A percentile compares a stretch with the other conserved stretches of the same genome.
Evolutionary conservation across 2,888 invertebrate species (phyloP).

Genomic region (Galeopsomyia nigrocyanea): DNA sequence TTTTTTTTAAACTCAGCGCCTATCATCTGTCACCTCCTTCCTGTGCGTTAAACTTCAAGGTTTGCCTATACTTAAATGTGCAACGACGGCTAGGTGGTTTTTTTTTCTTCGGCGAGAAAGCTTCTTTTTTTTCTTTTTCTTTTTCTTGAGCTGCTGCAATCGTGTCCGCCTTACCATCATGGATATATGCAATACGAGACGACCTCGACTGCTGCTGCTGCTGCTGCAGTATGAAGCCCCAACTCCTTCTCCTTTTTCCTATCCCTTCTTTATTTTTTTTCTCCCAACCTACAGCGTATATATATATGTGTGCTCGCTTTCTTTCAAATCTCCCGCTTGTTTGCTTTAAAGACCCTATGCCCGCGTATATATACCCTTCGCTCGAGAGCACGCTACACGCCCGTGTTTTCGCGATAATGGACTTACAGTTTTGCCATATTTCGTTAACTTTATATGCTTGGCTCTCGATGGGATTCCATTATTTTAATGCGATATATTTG

Average conservation of each 20-base stretch:
- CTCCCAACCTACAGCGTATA: too few relatives aligned
- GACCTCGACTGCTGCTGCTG: slow-evolving; percentile 50
- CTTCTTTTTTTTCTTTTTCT: slow-evolving; percentile 39
- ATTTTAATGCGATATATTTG: slow-evolving; percentile 6
- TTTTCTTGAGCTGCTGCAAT: slow-evolving; percentile 53
- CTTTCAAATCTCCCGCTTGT: slow-evolving; percentile 39
- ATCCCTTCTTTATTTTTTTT: neutral
- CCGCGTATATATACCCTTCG: too few relatives aligned
- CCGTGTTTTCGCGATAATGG: too few relatives aligned
- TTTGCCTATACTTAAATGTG: slow-evolving; percentile 10
- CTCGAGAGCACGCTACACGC: too few relatives aligned
- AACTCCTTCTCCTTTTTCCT: slow-evolving; percentile 27
- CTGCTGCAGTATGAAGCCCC: slow-evolving; percentile 26
- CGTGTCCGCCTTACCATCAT: slow-evolving; percentile 60
- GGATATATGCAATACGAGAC: slow-evolving; percentile 62
- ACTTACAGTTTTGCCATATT: too few relatives aligned
- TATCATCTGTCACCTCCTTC: slow-evolving; percentile 8
- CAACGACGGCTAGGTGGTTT: slow-evolving; percentile 22
- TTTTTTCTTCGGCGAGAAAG: neutral
- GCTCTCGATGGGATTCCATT: neutral
- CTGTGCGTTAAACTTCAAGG: neutral
- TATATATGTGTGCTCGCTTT: slow-evolving; percentile 32
- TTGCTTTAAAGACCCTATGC: slow-evolving; percentile 27
- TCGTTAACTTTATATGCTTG: neutral
- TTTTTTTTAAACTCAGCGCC: slow-evolving; percentile 14